phyloP scores from a whole-genome alignment of 2,888 invertebrate species.

The Frankliniella fusca region DNA sequence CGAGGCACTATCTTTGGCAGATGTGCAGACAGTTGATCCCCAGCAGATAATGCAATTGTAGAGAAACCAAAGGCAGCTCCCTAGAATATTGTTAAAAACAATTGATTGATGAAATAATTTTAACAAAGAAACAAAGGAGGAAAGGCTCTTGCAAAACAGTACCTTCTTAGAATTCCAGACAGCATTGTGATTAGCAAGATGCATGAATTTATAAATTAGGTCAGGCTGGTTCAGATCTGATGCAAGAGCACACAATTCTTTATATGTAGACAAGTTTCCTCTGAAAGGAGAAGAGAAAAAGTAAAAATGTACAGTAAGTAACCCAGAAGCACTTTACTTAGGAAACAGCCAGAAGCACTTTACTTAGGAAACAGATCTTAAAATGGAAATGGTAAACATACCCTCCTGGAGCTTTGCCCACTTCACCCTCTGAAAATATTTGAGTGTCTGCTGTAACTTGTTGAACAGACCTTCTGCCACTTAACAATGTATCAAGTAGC shows the following conservation, averaged over 20 bases:
- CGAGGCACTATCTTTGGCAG: constrained; percentile 68
- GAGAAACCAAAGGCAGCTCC: constrained; percentile 93
- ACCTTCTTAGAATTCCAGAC: constrained; percentile 91
- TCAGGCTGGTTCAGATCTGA: constrained; percentile 94
- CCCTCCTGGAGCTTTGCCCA: constrained; percentile 85
- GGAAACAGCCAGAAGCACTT: no score
- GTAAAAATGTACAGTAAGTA: neutral
- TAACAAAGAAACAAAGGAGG: constrained; percentile 8
- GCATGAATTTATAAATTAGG: constrained; percentile 92
- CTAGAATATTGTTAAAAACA: constrained; percentile 42
- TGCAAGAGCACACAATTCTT: constrained; percentile 87
- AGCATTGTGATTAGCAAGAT: constrained; percentile 89
- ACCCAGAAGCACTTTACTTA: no score
- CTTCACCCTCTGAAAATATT: constrained; percentile 80
- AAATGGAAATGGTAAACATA: constrained; percentile 46
- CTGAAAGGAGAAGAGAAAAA: constrained; percentile 48
- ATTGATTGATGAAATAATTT: neutral
- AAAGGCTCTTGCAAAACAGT: constrained; percentile 35
- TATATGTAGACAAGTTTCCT: constrained; percentile 86
- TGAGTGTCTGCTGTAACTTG: constrained; percentile 78
- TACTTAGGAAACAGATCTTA: neutral
- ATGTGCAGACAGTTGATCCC: constrained; percentile 75
- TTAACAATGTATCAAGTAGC: constrained; percentile 76
- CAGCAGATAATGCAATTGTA: constrained; percentile 77
- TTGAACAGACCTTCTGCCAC: constrained; percentile 67